Conservation (phyloP, 2,113 vertebrate species). For the Macrotus californicus region DNA sequence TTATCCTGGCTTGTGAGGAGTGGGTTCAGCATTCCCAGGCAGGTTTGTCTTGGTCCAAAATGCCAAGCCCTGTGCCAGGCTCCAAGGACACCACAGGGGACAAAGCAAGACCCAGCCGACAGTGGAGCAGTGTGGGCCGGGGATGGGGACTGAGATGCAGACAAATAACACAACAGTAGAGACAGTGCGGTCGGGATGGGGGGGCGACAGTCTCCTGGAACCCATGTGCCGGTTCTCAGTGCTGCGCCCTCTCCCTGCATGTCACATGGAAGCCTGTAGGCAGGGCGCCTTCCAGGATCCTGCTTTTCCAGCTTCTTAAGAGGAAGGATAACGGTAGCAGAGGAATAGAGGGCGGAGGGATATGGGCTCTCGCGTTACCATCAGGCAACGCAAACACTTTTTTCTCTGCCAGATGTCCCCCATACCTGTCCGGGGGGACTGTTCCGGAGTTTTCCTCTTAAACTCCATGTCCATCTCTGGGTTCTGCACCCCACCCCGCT, state of each 20-base stretch:
- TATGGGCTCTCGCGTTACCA: accelerated
- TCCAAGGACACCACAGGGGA: not conserved
- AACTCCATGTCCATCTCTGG: not conserved
- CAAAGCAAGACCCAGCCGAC: not conserved
- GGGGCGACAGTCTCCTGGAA: not conserved
- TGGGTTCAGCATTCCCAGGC: not conserved
- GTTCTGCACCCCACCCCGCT: not conserved
- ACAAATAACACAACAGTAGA: not conserved
- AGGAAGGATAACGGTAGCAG: accelerated
- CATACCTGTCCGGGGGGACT: not conserved
- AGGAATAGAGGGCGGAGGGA: not conserved
- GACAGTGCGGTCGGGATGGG: accelerated
- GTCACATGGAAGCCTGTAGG: no score
- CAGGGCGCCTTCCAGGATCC: not conserved
- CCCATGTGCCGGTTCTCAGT: accelerated
- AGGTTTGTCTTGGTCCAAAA: not conserved
- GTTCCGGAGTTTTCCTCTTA: not conserved
- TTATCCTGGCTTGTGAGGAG: not conserved
- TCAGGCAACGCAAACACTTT: not conserved
- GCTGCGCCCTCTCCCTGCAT: accelerated
- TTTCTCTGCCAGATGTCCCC: not conserved
- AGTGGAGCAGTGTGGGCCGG: not conserved
- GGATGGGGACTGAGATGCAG: not conserved
- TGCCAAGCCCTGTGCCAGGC: not conserved
- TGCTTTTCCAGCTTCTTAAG: not conserved